phyloP scores from a whole-genome alignment of 1,140 invertebrate genomes.

The Delia radicum region DNA sequence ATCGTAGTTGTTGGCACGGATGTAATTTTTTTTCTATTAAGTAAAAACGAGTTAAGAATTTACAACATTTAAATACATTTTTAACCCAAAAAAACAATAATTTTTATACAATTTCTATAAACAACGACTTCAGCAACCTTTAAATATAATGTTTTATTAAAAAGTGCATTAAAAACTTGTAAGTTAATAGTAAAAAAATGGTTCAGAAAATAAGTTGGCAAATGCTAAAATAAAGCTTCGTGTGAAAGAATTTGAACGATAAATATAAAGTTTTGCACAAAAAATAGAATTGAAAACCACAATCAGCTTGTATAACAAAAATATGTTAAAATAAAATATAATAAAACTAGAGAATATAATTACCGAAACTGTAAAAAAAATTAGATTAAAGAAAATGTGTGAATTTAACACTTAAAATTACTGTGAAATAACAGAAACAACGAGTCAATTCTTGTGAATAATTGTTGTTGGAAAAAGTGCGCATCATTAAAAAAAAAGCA shows the following conservation, averaged over 20 bases:
- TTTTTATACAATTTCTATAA: not conserved
- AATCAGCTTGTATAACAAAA: not conserved
- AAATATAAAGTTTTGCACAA: not conserved
- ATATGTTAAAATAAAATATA: not conserved
- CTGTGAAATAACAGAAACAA: not conserved
- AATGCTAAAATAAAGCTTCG: not conserved
- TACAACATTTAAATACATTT: not conserved
- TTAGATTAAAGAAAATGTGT: not conserved
- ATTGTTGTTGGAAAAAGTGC: constrained; percentile 12
- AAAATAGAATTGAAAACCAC: not conserved
- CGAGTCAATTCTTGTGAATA: not conserved
- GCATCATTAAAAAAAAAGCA: constrained; percentile 6
- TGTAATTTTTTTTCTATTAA: constrained; percentile 4
- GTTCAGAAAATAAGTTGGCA: not conserved
- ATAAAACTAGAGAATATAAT: not conserved
- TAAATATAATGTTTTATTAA: constrained; percentile 9
- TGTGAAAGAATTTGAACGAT: not conserved
- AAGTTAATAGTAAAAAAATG: constrained; percentile 6
- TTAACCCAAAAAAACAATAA: not conserved
- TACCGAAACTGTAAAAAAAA: not conserved
- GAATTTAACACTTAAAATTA: not conserved
- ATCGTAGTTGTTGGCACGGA: constrained; percentile 13
- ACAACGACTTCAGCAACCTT: not conserved
- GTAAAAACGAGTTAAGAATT: not conserved
- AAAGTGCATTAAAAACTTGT: constrained; percentile 3